phyloP scores from a whole-genome alignment of 2,888 invertebrate species.

The Microchrysa polita region DNA sequence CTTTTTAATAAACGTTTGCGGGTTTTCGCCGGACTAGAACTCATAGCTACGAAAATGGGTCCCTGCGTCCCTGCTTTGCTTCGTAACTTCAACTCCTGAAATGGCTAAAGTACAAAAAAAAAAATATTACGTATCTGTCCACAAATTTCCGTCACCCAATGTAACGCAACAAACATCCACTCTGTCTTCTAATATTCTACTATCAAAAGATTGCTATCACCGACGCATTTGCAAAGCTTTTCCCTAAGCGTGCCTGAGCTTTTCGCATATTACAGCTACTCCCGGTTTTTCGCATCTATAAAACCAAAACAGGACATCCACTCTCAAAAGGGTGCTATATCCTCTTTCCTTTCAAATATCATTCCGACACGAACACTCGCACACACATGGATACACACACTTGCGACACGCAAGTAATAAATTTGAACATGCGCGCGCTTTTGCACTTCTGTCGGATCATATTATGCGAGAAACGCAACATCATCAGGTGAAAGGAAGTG shows the following conservation, averaged over 20 bases:
- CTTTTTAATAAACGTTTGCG: no score
- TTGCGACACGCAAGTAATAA: constrained; percentile 50
- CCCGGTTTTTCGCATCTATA: constrained; percentile 29
- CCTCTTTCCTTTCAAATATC: constrained; percentile 39
- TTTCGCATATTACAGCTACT: constrained; percentile 43
- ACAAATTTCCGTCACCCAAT: no score
- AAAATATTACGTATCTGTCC: no score
- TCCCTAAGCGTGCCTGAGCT: constrained; percentile 33
- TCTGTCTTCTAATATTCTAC: neutral
- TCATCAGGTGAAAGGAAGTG: neutral
- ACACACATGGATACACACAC: no score
- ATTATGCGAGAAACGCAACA: constrained; percentile 9
- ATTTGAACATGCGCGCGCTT: constrained; percentile 47
- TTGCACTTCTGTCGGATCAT: neutral
- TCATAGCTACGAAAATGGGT: no score
- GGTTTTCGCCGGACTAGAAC: no score
- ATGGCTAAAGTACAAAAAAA: no score
- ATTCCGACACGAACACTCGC: constrained; percentile 5
- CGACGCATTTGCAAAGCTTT: constrained; percentile 26
- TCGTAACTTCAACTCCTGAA: no score
- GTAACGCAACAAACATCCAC: neutral
- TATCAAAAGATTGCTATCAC: constrained; percentile 25
- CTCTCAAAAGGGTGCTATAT: constrained; percentile 26
- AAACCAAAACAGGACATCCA: constrained; percentile 26
- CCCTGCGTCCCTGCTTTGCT: no score